Percentiles rank a stretch among this genome's conserved stretches.
Evolutionary conservation across 2,888 invertebrate species (phyloP).

Genomic region (Acanthacorydalis orientalis): DNA sequence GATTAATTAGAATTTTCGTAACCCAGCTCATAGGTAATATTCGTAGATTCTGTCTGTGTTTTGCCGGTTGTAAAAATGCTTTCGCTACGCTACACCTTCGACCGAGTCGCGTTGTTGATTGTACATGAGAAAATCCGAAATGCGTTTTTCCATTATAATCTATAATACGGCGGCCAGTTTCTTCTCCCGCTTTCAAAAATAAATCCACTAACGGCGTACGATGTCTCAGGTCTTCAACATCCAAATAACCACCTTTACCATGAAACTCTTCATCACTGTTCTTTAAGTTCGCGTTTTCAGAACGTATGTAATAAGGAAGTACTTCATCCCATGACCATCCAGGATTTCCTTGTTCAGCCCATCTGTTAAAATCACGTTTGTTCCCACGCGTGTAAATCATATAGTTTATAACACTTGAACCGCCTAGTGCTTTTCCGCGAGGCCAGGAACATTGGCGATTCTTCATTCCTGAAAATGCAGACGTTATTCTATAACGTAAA

Average conservation of each 20-base stretch:
- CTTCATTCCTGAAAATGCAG: conserved; percentile 6
- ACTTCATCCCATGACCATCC: conserved; percentile 44
- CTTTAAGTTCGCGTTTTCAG: conserved; percentile 32
- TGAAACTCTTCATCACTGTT: conserved; percentile 31
- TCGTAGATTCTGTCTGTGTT: conserved; percentile 37
- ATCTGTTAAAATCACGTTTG: conserved; percentile 44
- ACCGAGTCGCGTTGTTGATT: conserved; percentile 31
- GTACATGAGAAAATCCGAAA: conserved; percentile 25
- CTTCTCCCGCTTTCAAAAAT: conserved; percentile 23
- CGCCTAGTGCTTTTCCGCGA: conserved; percentile 40
- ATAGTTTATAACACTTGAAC: conserved; percentile 41
- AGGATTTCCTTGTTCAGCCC: conserved; percentile 48
- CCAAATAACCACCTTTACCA: conserved; percentile 40
- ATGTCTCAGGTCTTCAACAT: conserved; percentile 37
- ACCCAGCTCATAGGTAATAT: conserved; percentile 36
- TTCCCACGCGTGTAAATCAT: conserved; percentile 64
- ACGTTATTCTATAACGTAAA: no score
- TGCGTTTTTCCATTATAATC: conserved; percentile 24
- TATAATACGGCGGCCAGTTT: conserved; percentile 24
- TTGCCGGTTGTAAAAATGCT: conserved; percentile 37
- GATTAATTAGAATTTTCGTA: conserved; percentile 42
- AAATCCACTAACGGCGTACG: conserved; percentile 25
- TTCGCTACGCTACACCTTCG: conserved; percentile 36
- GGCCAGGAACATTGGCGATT: conserved; percentile 29
- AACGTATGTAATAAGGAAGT: conserved; percentile 34